Conservation (phyloP, 2,113 vertebrate species). For the Ardeotis arabs region DNA sequence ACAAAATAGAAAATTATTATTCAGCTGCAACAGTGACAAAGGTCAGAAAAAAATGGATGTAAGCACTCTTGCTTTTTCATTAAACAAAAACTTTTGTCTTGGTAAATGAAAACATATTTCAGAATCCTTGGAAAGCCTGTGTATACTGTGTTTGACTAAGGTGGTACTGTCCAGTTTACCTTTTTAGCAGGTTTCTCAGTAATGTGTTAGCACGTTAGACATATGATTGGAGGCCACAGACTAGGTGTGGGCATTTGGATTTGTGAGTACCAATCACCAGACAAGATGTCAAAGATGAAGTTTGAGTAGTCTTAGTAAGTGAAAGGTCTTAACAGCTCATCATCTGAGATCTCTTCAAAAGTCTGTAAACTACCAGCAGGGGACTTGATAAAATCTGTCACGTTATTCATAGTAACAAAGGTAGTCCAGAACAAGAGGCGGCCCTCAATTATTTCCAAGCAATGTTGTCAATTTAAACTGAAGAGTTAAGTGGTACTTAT, state of each 20-base stretch:
- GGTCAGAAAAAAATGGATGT: not conserved
- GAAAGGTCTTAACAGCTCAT: not conserved
- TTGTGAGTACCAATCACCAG: not conserved
- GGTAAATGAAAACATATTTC: not conserved
- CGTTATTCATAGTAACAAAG: not conserved
- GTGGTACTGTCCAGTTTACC: not conserved
- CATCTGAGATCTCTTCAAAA: not conserved
- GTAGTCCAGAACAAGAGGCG: not conserved
- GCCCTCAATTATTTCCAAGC: not conserved
- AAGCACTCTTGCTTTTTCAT: not conserved
- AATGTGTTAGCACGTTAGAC: not conserved
- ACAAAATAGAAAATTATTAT: not conserved
- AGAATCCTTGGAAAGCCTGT: not conserved
- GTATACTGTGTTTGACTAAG: not conserved
- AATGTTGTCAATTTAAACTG: not conserved
- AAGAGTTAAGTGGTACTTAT: not conserved
- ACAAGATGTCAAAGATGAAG: not conserved
- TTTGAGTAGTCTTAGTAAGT: not conserved
- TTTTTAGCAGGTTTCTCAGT: not conserved
- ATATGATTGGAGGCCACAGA: not conserved
- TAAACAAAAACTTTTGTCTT: not conserved
- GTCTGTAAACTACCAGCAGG: not conserved
- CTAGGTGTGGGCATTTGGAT: not conserved
- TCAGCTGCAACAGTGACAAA: not conserved
- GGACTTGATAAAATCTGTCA: not conserved